Conservation (phyloP, 2,888 invertebrate species). For the Gari tellinella region DNA sequence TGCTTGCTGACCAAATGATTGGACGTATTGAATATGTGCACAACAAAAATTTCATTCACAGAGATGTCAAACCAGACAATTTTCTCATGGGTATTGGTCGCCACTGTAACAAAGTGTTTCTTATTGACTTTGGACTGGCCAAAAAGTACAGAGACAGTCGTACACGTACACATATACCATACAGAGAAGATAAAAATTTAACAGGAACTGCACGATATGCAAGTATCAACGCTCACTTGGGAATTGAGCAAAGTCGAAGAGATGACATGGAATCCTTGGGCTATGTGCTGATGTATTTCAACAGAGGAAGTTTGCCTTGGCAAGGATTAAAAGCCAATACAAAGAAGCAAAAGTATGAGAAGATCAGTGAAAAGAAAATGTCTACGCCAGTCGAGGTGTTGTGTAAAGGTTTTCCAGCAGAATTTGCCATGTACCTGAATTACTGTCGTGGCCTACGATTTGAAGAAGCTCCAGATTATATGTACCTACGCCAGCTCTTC, state of each 20-base stretch:
- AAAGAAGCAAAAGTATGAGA: constrained; percentile 99
- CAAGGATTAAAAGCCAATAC: constrained; percentile 98
- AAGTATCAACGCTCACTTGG: constrained; percentile 99
- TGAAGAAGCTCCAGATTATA: constrained; percentile 99
- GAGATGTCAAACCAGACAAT: constrained; percentile 87
- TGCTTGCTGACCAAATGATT: constrained; percentile 94
- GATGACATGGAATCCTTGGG: constrained; percentile 99
- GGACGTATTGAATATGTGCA: constrained; percentile 98
- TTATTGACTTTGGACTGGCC: constrained; percentile 99
- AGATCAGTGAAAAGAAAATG: constrained; percentile 99
- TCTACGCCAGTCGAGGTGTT: constrained; percentile 99
- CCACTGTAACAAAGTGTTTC: constrained; percentile 89
- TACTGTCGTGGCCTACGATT: constrained; percentile 99
- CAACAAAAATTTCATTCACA: constrained; percentile 99
- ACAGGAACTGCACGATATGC: constrained; percentile 91
- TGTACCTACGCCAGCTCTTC: constrained; percentile 99
- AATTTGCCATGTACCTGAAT: constrained; percentile 99
- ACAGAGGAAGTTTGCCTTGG: constrained; percentile 97
- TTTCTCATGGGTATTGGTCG: constrained; percentile 86
- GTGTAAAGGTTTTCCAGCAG: constrained; percentile 99
- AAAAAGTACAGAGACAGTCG: constrained; percentile 99
- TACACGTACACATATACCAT: constrained; percentile 96
- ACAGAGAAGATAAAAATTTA: constrained; percentile 87
- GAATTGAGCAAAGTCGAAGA: constrained; percentile 98
- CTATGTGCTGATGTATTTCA: constrained; percentile 99